These are phyloP conservation scores for Anguilla rostrata DNA, from an alignment of 2,113 vertebrate genomes.

Conservation along the genomic window DNA sequence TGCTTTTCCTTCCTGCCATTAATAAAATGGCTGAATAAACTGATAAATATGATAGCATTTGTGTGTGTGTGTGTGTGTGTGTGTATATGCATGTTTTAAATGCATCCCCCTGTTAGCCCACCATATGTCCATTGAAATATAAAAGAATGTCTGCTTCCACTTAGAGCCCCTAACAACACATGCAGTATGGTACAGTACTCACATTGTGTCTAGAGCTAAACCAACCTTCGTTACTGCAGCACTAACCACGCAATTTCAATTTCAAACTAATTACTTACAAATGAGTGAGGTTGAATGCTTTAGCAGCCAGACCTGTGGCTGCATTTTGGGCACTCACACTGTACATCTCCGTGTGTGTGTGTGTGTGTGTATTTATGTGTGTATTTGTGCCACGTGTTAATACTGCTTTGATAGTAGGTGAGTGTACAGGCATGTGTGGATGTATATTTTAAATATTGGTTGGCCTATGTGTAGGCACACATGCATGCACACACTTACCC, in stretches of 20 bases:
- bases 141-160: constrained; percentile 26
- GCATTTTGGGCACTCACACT: neutral
- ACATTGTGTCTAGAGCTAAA: neutral
- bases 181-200: neutral
- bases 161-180: neutral
- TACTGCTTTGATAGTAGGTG: neutral
- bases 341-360: neutral
- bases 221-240: neutral
- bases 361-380: neutral
- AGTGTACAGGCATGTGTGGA: constrained; percentile 51
- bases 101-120: neutral
- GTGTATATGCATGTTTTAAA: constrained; percentile 27
- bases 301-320: neutral
- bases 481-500: neutral
- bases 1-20: no score
- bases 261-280: neutral
- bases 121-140: constrained; percentile 9
- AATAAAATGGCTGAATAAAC: no score
- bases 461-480: constrained; percentile 9
- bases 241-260: neutral
- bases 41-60: neutral
- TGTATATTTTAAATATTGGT: constrained; percentile 49
- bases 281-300: neutral
- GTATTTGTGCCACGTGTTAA: neutral
- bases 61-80: constrained; percentile 22